Percentiles rank a stretch among this genome's conserved stretches.
These are phyloP conservation scores for Colaptes auratus DNA, from an alignment of 2,113 vertebrate species.

Conservation along the genomic window DNA sequence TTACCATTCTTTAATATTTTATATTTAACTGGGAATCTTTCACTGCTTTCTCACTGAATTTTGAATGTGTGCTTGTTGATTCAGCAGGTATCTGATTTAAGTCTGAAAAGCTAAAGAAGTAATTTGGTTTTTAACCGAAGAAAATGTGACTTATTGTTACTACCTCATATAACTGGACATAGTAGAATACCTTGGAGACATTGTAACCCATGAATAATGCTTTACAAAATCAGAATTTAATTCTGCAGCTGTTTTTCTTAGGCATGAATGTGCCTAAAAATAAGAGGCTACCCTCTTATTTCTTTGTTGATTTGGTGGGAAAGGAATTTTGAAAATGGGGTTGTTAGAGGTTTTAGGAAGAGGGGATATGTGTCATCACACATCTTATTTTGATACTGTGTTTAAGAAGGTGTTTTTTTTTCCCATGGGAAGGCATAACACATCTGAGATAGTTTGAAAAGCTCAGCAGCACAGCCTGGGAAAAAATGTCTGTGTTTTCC, in stretches of 20 bases:
- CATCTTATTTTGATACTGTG: background rate
- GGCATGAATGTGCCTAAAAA: background rate
- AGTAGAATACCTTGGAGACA: background rate
- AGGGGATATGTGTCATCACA: background rate
- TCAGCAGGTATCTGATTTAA: background rate
- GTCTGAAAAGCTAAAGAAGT: background rate
- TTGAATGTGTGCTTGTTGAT: fast-evolving
- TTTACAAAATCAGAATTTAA: background rate
- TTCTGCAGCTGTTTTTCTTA: background rate
- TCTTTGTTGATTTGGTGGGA: background rate
- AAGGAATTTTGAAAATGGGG: background rate
- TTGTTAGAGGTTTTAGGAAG: background rate
- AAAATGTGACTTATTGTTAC: background rate
- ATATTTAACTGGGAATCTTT: background rate
- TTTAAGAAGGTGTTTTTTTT: background rate
- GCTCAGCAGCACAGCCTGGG: conserved; percentile 19
- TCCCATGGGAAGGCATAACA: background rate
- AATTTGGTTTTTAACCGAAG: background rate
- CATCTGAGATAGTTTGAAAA: background rate
- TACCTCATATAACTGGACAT: background rate
- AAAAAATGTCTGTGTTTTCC: conserved; percentile 19
- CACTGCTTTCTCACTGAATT: background rate
- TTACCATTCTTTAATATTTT: background rate
- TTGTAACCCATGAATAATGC: background rate
- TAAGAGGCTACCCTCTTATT: background rate